A percentile compares a stretch with the other conserved stretches of the same genome.
phyloP scores from a whole-genome alignment of 1,140 invertebrate genomes.

The Drusus annulatus region DNA sequence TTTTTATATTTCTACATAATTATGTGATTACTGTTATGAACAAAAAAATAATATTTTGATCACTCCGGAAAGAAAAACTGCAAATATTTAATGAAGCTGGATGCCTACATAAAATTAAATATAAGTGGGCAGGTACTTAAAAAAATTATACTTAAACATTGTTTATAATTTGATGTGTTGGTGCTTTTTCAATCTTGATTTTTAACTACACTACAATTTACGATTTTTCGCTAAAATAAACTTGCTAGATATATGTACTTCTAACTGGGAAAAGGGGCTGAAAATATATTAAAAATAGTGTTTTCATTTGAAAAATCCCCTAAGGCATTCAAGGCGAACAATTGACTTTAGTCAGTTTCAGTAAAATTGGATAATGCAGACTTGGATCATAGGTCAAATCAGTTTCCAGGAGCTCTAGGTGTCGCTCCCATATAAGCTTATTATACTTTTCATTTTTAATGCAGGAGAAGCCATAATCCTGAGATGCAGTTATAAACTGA shows the following conservation, averaged over 20 bases:
- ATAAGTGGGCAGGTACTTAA: background rate
- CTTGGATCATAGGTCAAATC: constrained; percentile 77
- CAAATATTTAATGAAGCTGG: background rate
- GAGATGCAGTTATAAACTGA: constrained; percentile 77
- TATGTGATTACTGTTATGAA: background rate
- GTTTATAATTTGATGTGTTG: constrained; percentile 17
- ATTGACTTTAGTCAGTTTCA: constrained; percentile 72
- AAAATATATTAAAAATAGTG: background rate
- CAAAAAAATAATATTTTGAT: background rate
- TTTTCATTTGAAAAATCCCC: constrained; percentile 27
- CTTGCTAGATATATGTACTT: too few relatives aligned
- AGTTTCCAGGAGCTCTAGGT: constrained; percentile 73
- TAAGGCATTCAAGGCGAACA: constrained; percentile 53
- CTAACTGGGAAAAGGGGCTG: too few relatives aligned
- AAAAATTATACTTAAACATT: constrained; percentile 2
- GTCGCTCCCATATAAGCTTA: constrained; percentile 77
- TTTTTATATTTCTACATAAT: background rate
- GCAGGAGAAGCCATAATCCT: constrained; percentile 73
- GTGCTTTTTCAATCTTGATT: constrained; percentile 11
- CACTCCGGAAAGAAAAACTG: too few relatives aligned
- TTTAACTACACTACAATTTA: too few relatives aligned
- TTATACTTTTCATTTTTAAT: constrained; percentile 76
- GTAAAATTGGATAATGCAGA: constrained; percentile 78
- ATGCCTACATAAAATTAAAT: background rate
- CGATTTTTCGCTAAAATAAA: too few relatives aligned